Evolutionary conservation across 30 jellyfish, hydroid and myxozoan species (phyloP), one percentile per base, ranked within the genome.

Genomic region (Nemopilema nomurai): DNA sequence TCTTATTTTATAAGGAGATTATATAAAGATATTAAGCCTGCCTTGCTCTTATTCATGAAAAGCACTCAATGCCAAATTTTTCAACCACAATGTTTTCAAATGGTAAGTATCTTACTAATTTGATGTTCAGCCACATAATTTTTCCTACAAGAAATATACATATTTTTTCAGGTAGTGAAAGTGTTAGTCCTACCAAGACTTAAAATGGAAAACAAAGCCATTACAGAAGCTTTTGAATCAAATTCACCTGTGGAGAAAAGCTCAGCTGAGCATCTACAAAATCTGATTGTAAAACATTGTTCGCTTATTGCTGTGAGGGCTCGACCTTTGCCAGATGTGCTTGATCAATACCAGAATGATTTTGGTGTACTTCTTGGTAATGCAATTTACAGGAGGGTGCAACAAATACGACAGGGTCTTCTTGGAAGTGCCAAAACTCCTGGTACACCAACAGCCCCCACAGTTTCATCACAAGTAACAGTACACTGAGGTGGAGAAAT

Each of bases 171-270:
- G 98, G 98, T 87, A 18, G 74, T 93, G 66, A 93, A 89, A 67
- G 83, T 89, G 30, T 69, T 93, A 23, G 95, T 93, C 17, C n/a
- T 93, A 74, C 98, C 98, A 84, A 87, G 97, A 28, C 82, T 93
- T 62, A 93, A 89, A 86, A 70, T 51, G 18, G 98, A 93, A 69
- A 84, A 91, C 75, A 90, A 81, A 18, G 83, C 89, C 18, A 93
- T 93, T 3, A 77, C 74, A n/a, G 84, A 81, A 20, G 97, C 97
- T 20, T 13, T 84, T 19, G 96, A 84, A 25, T 69, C 91, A 18
- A 71, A 64, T 27, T 83, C 85, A 50, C 80, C 96, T 20, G 79
- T 82, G 51, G 98, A 93, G 53, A 93, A 80, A 67, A 66, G 70
- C 20, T 89, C 98, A 23, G 98, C 95, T 24, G 96, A 88, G 22